phyloP scores from a whole-genome alignment of 2,113 vertebrate genomes.

The Amphiprion ocellaris region DNA sequence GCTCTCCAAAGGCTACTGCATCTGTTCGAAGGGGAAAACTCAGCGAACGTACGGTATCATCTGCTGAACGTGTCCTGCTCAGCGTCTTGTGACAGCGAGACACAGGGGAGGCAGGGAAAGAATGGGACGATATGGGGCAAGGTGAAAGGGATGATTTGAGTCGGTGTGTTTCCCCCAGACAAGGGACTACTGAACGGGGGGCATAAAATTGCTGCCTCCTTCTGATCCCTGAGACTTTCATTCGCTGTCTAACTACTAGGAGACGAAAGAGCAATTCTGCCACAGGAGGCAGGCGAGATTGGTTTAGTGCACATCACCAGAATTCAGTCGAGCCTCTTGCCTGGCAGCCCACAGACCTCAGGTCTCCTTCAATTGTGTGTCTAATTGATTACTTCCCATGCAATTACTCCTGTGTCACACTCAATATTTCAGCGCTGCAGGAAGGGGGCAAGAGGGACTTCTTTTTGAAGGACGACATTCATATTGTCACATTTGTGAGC shows the following conservation, averaged over 20 bases:
- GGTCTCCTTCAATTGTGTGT: constrained; percentile 86
- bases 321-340: constrained; percentile 74
- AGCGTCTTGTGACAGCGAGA: constrained; percentile 39
- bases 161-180: constrained; percentile 41
- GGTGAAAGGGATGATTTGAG: constrained; percentile 53
- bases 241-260: constrained; percentile 38
- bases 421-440: constrained; percentile 84
- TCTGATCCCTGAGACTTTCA: constrained; percentile 50
- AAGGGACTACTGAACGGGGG: constrained; percentile 24
- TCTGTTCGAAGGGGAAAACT: constrained; percentile 51
- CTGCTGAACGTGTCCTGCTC: constrained; percentile 38
- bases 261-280: constrained; percentile 56
- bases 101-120: constrained; percentile 26
- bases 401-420: constrained; percentile 87
- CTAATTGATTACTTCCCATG: constrained; percentile 87
- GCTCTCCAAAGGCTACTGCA: constrained; percentile 43
- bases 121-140: constrained; percentile 37
- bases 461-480: constrained; percentile 80
- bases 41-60: constrained; percentile 42
- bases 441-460: constrained; percentile 73
- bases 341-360: constrained; percentile 81
- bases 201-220: constrained; percentile 47
- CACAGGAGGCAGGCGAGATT: constrained; percentile 67
- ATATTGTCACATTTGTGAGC: constrained; percentile 78
- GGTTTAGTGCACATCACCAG: constrained; percentile 71